Conservation (phyloP, 2,797 vertebrate genomes). For the Amniataba percoides region DNA sequence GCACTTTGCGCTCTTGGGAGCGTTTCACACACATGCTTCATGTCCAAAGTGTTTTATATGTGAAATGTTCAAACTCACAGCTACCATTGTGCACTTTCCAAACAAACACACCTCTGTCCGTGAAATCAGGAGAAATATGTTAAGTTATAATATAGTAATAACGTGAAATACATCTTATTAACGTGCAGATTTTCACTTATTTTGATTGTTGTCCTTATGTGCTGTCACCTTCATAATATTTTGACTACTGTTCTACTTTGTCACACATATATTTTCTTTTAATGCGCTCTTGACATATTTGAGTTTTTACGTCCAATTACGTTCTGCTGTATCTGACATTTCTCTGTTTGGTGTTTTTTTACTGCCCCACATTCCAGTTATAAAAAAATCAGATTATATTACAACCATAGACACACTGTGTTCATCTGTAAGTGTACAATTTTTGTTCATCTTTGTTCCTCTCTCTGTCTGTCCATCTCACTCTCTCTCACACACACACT, state of each 20-base stretch:
- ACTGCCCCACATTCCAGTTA: not conserved
- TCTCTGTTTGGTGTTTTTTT: not conserved
- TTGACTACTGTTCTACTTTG: not conserved
- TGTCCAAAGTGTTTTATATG: too few species aligned
- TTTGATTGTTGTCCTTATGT: not conserved
- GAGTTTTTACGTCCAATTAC: not conserved
- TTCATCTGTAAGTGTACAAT: not conserved
- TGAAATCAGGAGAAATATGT: too few species aligned
- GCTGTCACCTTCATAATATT: not conserved
- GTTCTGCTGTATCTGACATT: not conserved
- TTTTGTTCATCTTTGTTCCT: not conserved
- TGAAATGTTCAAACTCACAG: too few species aligned
- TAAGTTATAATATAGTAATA: too few species aligned
- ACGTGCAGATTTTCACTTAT: not conserved
- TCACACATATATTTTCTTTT: not conserved
- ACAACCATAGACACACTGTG: not conserved
- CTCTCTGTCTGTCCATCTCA: not conserved
- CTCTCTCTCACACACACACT: constrained; percentile 22
- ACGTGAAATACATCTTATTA: not conserved
- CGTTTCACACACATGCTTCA: too few species aligned
- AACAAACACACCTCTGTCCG: too few species aligned
- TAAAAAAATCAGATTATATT: not conserved
- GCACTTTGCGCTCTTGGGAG: too few species aligned
- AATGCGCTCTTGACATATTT: constrained; percentile 1
- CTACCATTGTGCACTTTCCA: too few species aligned